Percentiles rank a stretch among this genome's conserved stretches.
Evolutionary conservation across 2,888 invertebrate species (phyloP).

Genomic region (Sipha maydis): DNA sequence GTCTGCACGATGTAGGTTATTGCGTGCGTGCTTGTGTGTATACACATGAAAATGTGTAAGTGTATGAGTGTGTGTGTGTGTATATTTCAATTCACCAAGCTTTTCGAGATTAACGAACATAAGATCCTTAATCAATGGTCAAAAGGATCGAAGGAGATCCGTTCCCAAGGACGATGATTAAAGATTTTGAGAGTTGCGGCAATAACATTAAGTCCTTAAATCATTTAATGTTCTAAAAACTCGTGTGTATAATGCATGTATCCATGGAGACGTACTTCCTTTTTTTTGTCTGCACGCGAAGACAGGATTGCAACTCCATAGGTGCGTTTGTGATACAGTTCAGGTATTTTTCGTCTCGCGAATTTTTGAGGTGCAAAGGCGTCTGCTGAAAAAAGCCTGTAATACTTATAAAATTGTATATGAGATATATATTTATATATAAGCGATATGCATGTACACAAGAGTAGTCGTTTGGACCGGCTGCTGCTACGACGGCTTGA

Average conservation of each 20-base stretch:
- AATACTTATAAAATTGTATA: too few relatives aligned
- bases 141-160: too few relatives aligned
- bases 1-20: not conserved
- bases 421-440: too few relatives aligned
- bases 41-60: too few relatives aligned
- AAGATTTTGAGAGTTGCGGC: not conserved
- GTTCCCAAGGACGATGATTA: too few relatives aligned
- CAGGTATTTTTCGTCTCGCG: not conserved
- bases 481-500: not conserved
- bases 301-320: too few relatives aligned
- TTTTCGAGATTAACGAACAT: conserved; percentile 13
- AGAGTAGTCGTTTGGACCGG: too few relatives aligned
- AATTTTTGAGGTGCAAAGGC: not conserved
- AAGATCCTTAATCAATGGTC: too few relatives aligned
- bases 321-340: not conserved
- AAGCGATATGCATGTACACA: too few relatives aligned
- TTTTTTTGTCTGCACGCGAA: not conserved
- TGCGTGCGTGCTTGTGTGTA: not conserved
- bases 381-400: not conserved
- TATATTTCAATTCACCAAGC: too few relatives aligned
- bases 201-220: not conserved
- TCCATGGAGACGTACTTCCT: not conserved
- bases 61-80: not conserved
- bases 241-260: not conserved
- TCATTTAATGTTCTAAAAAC: not conserved